Percentiles rank a stretch among this genome's conserved stretches.
These are phyloP conservation scores for Chaetodon trifasciatus DNA, from an alignment of 2,797 vertebrate species.

Conservation along the genomic window DNA sequence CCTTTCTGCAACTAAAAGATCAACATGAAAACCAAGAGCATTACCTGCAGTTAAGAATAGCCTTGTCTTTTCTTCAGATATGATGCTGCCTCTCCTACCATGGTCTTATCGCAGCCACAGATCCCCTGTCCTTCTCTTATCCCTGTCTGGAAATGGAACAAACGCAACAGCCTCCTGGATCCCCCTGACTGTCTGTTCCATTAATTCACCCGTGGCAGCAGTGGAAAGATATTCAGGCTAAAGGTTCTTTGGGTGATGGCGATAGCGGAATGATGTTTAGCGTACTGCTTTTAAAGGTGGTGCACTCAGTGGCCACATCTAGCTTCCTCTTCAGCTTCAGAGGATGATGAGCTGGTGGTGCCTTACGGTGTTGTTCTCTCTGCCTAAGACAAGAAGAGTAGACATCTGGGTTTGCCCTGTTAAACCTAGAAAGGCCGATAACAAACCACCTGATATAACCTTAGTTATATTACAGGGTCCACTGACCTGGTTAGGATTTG, in stretches of 20 bases:
- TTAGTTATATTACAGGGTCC: background rate
- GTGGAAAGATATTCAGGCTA: slow-evolving; percentile 36
- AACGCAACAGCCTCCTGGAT: slow-evolving; percentile 41
- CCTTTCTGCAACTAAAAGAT: slow-evolving; percentile 18
- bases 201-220: slow-evolving; percentile 41
- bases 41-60: slow-evolving; percentile 51
- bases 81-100: slow-evolving; percentile 40
- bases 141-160: slow-evolving; percentile 41
- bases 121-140: slow-evolving; percentile 43
- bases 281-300: background rate
- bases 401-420: slow-evolving; percentile 14
- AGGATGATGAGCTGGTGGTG: slow-evolving; percentile 18
- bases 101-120: slow-evolving; percentile 47
- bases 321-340: slow-evolving; percentile 12
- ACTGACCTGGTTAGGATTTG: slow-evolving; percentile 5
- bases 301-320: background rate
- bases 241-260: slow-evolving; percentile 25
- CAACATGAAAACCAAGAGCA: slow-evolving; percentile 38
- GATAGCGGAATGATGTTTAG: slow-evolving; percentile 24
- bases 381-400: background rate
- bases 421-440: background rate
- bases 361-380: background rate
- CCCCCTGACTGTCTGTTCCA: slow-evolving; percentile 25
- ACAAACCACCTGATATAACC: background rate
- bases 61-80: slow-evolving; percentile 39